phyloP scores from a whole-genome alignment of 2,797 vertebrate genomes.

The Protonibea diacanthus region DNA sequence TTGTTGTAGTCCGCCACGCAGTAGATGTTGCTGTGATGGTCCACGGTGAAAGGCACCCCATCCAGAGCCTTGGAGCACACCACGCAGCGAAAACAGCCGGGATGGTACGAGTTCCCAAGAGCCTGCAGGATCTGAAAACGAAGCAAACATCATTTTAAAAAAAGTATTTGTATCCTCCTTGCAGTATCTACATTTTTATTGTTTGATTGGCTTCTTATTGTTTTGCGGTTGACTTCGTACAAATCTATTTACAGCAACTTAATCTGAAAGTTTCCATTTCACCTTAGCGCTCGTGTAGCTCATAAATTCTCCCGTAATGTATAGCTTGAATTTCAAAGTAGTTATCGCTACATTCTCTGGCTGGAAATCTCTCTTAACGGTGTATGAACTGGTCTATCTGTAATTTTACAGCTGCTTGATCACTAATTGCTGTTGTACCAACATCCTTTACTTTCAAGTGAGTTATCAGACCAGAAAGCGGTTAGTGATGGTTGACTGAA shows the following conservation, averaged over 20 bases:
- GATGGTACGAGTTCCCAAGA: slow-evolving; percentile 91
- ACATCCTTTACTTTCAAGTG: slow-evolving; percentile 3
- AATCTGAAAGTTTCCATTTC: background rate
- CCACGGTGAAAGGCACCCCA: slow-evolving; percentile 92
- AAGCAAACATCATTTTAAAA: background rate
- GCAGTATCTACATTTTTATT: no score
- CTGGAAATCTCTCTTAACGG: background rate
- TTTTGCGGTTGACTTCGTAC: background rate
- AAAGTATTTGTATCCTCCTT: no score
- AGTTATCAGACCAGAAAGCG: background rate
- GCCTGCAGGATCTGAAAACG: slow-evolving; percentile 89
- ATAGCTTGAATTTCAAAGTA: background rate
- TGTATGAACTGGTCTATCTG: no score
- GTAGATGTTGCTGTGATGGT: slow-evolving; percentile 93
- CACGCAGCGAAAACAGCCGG: slow-evolving; percentile 91
- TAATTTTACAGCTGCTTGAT: background rate
- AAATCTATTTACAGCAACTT: background rate
- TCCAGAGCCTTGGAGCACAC: slow-evolving; percentile 92
- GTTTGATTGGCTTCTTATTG: background rate
- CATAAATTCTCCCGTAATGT: background rate
- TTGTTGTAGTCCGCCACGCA: slow-evolving; percentile 93
- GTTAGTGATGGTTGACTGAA: no score
- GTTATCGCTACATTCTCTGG: background rate
- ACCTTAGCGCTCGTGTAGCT: background rate
- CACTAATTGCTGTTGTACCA: background rate